These are phyloP conservation scores for Steatornis caripensis DNA, from an alignment of 2,113 vertebrate species.

Conservation along the genomic window DNA sequence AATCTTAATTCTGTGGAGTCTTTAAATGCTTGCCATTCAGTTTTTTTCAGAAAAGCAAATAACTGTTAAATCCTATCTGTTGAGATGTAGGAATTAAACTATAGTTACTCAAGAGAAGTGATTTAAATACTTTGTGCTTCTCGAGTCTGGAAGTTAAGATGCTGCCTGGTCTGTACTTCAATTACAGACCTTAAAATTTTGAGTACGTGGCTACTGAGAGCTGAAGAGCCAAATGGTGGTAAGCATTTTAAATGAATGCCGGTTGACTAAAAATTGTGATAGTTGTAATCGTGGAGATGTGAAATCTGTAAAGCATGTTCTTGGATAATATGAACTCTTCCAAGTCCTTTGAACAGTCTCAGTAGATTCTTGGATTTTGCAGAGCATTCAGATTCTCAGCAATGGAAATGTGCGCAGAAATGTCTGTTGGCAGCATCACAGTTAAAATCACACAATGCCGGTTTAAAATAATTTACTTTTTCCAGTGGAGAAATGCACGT, in stretches of 20 bases:
- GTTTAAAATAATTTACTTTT: not conserved
- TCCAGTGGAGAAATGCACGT: not conserved
- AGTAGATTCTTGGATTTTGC: not conserved
- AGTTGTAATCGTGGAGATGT: not conserved
- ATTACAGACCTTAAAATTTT: not conserved
- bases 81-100: not conserved
- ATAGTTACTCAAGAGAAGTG: not conserved
- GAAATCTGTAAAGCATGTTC: not conserved
- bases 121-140: not conserved
- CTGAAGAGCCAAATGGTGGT: not conserved
- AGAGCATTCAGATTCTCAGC: not conserved
- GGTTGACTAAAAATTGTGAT: not conserved
- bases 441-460: not conserved
- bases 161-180: not conserved
- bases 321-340: not conserved
- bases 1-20: not conserved
- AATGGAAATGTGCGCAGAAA: not conserved
- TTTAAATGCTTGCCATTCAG: not conserved
- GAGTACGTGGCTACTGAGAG: not conserved
- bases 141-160: not conserved
- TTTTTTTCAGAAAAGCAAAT: not conserved
- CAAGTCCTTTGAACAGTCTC: not conserved
- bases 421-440: fast-evolving
- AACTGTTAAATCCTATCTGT: not conserved
- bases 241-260: too few species aligned